Conservation (phyloP, 1,140 invertebrate genomes). For the Euura saliciscinereae region DNA sequence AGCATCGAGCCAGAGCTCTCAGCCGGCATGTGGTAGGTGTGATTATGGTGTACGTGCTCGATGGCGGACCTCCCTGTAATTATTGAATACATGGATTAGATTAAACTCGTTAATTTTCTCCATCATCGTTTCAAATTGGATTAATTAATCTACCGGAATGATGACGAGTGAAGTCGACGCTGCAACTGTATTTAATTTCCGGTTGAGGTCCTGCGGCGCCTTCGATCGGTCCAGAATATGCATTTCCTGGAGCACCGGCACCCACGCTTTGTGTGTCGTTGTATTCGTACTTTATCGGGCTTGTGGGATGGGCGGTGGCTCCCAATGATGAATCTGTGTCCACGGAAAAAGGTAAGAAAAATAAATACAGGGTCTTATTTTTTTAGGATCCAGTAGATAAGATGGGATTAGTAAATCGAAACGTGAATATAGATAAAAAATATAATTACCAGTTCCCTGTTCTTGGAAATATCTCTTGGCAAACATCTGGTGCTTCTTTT, state of each 20-base stretch:
- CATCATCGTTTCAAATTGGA: no score
- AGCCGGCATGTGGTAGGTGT: conserved; percentile 81
- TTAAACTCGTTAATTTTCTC: no score
- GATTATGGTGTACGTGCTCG: conserved; percentile 78
- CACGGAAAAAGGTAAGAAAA: background rate
- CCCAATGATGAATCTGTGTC: conserved; percentile 35
- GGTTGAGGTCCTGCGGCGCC: conserved; percentile 63
- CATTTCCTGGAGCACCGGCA: conserved; percentile 59
- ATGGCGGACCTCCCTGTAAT: conserved; percentile 59
- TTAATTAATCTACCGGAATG: conserved; percentile 49
- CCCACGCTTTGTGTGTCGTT: conserved; percentile 60
- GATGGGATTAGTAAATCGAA: background rate
- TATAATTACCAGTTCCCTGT: conserved; percentile 44
- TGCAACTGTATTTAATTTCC: conserved; percentile 76
- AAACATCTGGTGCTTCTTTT: conserved; percentile 92
- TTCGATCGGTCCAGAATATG: conserved; percentile 56
- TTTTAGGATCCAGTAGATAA: conserved; percentile 30
- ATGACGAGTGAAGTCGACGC: conserved; percentile 72
- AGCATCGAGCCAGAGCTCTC: conserved; percentile 74
- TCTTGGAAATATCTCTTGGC: conserved; percentile 84
- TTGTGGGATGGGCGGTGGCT: conserved; percentile 55
- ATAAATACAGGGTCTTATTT: background rate
- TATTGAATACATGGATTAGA: no score
- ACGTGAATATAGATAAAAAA: background rate
- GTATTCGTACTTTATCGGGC: conserved; percentile 69